A percentile compares a stretch with the other conserved stretches of the same genome.
phyloP scores from a whole-genome alignment of 2,888 invertebrate genomes.

The Tuberolachnus salignus region DNA sequence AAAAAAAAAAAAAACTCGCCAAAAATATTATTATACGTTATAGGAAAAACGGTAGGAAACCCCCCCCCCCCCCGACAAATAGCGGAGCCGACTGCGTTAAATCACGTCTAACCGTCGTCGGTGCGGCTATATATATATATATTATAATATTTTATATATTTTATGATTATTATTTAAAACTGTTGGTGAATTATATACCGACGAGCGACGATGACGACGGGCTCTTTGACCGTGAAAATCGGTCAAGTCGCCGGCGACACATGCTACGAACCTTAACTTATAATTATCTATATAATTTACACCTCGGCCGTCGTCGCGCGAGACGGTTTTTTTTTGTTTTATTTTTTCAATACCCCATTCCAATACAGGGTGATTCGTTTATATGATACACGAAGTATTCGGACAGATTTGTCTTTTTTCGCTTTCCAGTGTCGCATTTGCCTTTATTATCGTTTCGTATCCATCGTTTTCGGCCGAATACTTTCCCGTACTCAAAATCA shows the following conservation, averaged over 20 bases:
- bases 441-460: too few relatives aligned
- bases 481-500: too few relatives aligned
- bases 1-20: slow-evolving; percentile 7
- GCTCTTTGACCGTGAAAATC: slow-evolving; percentile 33
- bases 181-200: background rate
- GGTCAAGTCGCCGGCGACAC: slow-evolving; percentile 14
- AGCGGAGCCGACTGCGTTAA: background rate
- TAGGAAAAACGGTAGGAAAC: background rate
- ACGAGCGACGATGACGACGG: background rate
- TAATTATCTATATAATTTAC: background rate
- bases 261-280: background rate
- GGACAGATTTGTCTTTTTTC: too few relatives aligned
- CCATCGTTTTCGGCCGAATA: too few relatives aligned
- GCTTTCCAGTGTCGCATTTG: too few relatives aligned
- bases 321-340: slow-evolving; percentile 21
- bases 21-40: background rate
- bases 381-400: too few relatives aligned
- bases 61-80: too few relatives aligned
- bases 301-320: background rate
- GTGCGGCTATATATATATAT: too few relatives aligned
- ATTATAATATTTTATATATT: too few relatives aligned
- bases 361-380: too few relatives aligned
- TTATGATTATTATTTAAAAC: background rate
- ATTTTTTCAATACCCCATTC: background rate
- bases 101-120: too few relatives aligned